Evolutionary conservation across 92 coral and sea anemone species (phyloP).

Genomic region (Pocillopora grandis): DNA sequence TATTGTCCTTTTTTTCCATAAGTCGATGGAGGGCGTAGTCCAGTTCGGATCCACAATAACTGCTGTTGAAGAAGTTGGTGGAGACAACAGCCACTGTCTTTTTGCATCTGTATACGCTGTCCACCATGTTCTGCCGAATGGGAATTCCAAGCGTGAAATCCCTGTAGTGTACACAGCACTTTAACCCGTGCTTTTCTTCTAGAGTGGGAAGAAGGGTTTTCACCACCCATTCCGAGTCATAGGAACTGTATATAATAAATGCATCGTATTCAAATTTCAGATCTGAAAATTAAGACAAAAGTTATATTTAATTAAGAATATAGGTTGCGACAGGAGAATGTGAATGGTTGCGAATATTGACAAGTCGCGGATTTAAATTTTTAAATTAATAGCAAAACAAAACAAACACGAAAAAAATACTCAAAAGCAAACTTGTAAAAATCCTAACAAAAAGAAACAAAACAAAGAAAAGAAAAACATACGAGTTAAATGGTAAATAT

Average conservation of each 20-base stretch:
- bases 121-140: slow-evolving; percentile 16
- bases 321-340: neutral
- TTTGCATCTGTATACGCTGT: slow-evolving; percentile 6
- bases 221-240: slow-evolving; percentile 17
- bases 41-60: slow-evolving; percentile 13
- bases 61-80: slow-evolving; percentile 14
- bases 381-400: too few species aligned
- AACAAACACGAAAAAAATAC: too few species aligned
- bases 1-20: slow-evolving; percentile 16
- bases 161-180: slow-evolving; percentile 37
- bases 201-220: slow-evolving; percentile 8
- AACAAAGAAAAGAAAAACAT: too few species aligned
- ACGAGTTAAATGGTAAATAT: too few species aligned
- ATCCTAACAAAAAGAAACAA: too few species aligned
- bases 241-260: slow-evolving; percentile 20
- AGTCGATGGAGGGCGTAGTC: slow-evolving; percentile 19
- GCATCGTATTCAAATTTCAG: slow-evolving; percentile 20
- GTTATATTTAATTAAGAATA: too few species aligned
- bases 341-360: neutral
- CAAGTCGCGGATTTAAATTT: neutral
- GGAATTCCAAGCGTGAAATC: slow-evolving; percentile 17
- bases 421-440: too few species aligned
- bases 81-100: slow-evolving; percentile 33
- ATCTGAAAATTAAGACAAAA: neutral
- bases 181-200: slow-evolving; percentile 18